Evolutionary conservation across 2,797 vertebrate species (phyloP).

Genomic region (Spheniscus humboldti): DNA sequence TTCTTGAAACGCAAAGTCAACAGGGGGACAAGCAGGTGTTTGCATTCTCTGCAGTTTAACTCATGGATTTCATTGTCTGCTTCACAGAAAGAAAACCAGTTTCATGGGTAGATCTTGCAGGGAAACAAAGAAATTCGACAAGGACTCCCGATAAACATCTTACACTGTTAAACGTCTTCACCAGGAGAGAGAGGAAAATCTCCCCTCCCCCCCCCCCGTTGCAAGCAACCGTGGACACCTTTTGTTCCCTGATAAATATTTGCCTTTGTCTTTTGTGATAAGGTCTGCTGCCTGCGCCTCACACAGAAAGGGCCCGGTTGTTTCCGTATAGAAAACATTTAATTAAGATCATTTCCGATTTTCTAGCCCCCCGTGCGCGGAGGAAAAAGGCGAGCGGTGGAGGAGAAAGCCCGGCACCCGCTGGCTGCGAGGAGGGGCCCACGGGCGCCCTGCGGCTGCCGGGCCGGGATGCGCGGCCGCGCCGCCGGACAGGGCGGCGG

Average conservation of each 20-base stretch:
- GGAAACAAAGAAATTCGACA: slow-evolving; percentile 47
- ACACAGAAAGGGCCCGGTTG: slow-evolving; percentile 22
- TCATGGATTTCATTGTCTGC: slow-evolving; percentile 18
- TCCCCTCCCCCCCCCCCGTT: neutral
- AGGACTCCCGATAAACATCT: slow-evolving; percentile 60
- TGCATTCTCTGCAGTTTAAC: slow-evolving; percentile 19
- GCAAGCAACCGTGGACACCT: slow-evolving; percentile 69
- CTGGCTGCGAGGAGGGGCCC: neutral
- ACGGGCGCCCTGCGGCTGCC: slow-evolving; percentile 39
- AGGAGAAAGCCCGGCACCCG: neutral
- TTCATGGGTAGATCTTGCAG: neutral
- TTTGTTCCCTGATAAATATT: slow-evolving; percentile 90
- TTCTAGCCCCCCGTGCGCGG: slow-evolving; percentile 27
- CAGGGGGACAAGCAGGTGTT: slow-evolving; percentile 34
- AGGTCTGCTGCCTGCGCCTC: slow-evolving; percentile 59
- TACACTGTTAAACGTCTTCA: slow-evolving; percentile 48
- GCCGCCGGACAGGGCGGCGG: slow-evolving; percentile 19
- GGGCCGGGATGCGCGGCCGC: slow-evolving; percentile 9
- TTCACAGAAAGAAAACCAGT: slow-evolving; percentile 11
- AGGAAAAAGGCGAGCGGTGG: slow-evolving; percentile 34
- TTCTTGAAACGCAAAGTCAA: neutral
- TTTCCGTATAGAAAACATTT: slow-evolving; percentile 74
- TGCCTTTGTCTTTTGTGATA: slow-evolving; percentile 81
- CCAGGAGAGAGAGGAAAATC: slow-evolving; percentile 75
- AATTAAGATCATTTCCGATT: slow-evolving; percentile 79